These are phyloP conservation scores for Tigriopus japonicus DNA, from an alignment of 1,140 invertebrate genomes.

Conservation along the genomic window DNA sequence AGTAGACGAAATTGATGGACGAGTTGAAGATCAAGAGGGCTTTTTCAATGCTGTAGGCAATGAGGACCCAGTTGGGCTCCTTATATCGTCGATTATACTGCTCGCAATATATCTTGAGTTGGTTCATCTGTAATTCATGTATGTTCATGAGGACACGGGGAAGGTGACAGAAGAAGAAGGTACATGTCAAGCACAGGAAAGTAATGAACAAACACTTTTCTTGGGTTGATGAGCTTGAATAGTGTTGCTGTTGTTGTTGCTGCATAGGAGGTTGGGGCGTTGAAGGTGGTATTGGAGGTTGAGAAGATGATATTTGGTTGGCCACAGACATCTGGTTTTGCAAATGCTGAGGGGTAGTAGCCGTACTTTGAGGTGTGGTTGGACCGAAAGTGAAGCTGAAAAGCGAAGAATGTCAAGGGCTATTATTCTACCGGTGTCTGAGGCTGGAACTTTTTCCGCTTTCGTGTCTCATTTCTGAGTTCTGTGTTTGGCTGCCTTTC, in stretches of 20 bases:
- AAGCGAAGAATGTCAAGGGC: too few species aligned
- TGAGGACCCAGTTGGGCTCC: neutral
- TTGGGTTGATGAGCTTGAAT: neutral
- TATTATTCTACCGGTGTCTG: too few species aligned
- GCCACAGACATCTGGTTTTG: too few species aligned
- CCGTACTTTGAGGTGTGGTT: too few species aligned
- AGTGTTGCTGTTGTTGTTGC: neutral
- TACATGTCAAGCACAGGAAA: conserved; percentile 4
- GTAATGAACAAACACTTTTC: conserved; percentile 8
- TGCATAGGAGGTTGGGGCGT: neutral
- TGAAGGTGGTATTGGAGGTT: too few species aligned
- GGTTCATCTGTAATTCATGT: neutral
- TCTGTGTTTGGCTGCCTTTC: too few species aligned
- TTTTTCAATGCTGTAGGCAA: neutral
- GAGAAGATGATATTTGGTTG: too few species aligned
- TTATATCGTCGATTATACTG: neutral
- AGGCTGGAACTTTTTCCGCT: too few species aligned
- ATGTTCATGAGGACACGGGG: conserved; percentile 3
- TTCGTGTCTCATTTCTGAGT: too few species aligned
- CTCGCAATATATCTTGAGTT: neutral
- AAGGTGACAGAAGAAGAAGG: conserved; percentile 6
- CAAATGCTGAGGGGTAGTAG: too few species aligned
- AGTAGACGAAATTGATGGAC: conserved; percentile 3
- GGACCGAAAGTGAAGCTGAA: too few species aligned
- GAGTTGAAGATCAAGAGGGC: conserved; percentile 6